Base-by-base conservation (phyloP, 2,888 invertebrate genomes). In the Drepanosiphum platanoidis region DNA sequence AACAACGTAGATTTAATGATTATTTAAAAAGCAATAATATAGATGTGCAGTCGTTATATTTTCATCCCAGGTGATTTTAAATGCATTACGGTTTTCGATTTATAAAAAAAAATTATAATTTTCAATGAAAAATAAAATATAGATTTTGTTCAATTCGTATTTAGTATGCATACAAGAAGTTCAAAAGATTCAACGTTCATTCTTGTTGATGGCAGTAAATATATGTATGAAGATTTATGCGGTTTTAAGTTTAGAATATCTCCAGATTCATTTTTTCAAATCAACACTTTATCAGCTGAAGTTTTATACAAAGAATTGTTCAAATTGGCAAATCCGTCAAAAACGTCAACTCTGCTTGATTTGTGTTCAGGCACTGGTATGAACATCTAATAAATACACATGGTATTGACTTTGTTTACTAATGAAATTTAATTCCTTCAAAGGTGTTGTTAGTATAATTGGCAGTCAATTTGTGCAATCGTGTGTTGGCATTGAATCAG, bases 361-460 rank as follows among this genome's bases (percentile, higher is more conserved):
- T 94, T 99, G 83, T 99, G 99, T 89, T 99, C 99, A 89, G 99
- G 99, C 5, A 98, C 98, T 0, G 99, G 99, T 87, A 90, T 32
- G 18, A 64, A 32, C 32, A 34, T 46, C n/a, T 27, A 15, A 27
- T 30, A 71, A 39, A 30, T 70, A 34, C 2, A 27, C 4, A 46
- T 30, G 27, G 36, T 61, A 39, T 61, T 39, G 0, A 64, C 3
- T 64, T 30, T 70, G n/a, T 32, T 18, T 1, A 32, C 13, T 64
- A 30, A 61, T 86, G 3, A 66, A 36, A 72, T 78, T 13, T 75
- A 9, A 64, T 66, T 87, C 77, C 86, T 87, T 89, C 89, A 30
- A 88, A 90, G 90, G 90, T 15, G 88, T 88, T 13, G 87, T 90
- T n/a, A 89, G 89, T 70, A 87, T 89, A 52, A 84, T 88, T 52